A percentile compares a stretch with the other conserved stretches of the same genome.
phyloP scores from a whole-genome alignment of 2,113 vertebrate genomes.

The Gallinago jamesoni region DNA sequence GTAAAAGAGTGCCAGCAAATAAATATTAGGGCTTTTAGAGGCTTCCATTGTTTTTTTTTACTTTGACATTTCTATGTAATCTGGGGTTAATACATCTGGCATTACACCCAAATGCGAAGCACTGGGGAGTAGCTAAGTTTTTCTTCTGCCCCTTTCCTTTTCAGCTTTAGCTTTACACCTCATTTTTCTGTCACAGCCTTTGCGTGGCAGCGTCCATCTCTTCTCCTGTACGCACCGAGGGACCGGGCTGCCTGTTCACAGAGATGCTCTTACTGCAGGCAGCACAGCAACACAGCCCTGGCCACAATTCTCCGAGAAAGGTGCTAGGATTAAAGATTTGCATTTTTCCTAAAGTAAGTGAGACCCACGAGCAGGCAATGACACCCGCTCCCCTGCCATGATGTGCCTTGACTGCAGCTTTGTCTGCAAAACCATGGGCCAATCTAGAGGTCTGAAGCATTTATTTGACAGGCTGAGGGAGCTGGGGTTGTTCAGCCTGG shows the following conservation, averaged over 20 bases:
- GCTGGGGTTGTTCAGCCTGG: too few relatives aligned
- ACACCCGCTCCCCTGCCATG: neutral
- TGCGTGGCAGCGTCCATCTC: constrained; percentile 1
- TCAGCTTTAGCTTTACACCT: neutral
- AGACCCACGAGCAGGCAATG: neutral
- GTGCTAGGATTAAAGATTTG: neutral
- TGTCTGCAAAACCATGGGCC: neutral
- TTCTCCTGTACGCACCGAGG: neutral
- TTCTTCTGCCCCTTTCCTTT: neutral
- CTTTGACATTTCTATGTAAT: neutral
- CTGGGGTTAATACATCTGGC: neutral
- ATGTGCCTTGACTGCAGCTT: rapidly evolving
- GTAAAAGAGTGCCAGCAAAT: neutral
- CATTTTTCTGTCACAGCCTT: constrained; percentile 11
- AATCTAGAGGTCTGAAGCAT: neutral
- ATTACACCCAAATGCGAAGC: neutral
- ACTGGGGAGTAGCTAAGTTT: neutral
- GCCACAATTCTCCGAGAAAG: neutral
- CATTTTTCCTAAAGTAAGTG: neutral
- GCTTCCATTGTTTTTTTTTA: neutral
- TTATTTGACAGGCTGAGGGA: too few relatives aligned
- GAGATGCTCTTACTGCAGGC: constrained; percentile 2
- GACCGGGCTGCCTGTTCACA: neutral
- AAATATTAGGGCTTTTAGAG: neutral
- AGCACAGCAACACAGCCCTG: neutral